Evolutionary conservation across 2,113 vertebrate species (phyloP), one percentile per base, ranked within the genome.

Genomic region (Todiramphus chloris): DNA sequence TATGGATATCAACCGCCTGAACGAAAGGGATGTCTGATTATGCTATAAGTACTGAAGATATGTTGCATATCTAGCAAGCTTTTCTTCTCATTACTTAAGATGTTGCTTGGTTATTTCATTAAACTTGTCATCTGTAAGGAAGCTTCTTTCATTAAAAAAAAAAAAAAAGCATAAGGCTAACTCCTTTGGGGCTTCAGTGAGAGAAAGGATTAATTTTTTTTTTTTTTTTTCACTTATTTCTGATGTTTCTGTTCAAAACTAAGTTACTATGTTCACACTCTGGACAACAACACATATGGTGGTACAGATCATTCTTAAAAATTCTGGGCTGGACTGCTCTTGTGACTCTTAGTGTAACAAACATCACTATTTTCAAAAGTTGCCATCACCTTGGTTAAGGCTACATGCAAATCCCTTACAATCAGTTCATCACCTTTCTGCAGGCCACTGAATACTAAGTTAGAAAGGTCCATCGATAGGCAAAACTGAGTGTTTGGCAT

Each of bases 51-150:
- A 67, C 58, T 68, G 62, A 85, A 89, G 77, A 87, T 59, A 85
- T 1, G 4, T 33, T 83, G 67, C 41, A 13, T 77, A 82, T 87
- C 89, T 74, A 83, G 74, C 48, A 94, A 92, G 89, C 21, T 92
- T 94, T 96, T 89, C 78, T 92, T 96, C 89, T 84, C 55, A 46
- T 94, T 96, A 86, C 63, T 96, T 93, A 95, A 90, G 31, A 56
- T 75, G 94, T 94, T 95, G 96, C 96, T 94, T 95, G 62, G 91
- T 87, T 94, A 95, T 89, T 46, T 94, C 92, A 93, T 87, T 80
- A 83, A 93, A 94, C 37, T 82, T 94, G 44, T 94, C 46, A 90
- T 91, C 70, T 82, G 16, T 46, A 39, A 94, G 72, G 76, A 95
- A 95, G 87, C 5, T 43, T 56, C 70, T 73, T 93, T 89, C 51